These are phyloP conservation scores for Mormyrus proboscirostris DNA, from an alignment of 2,797 vertebrate species.

Conservation along the genomic window DNA sequence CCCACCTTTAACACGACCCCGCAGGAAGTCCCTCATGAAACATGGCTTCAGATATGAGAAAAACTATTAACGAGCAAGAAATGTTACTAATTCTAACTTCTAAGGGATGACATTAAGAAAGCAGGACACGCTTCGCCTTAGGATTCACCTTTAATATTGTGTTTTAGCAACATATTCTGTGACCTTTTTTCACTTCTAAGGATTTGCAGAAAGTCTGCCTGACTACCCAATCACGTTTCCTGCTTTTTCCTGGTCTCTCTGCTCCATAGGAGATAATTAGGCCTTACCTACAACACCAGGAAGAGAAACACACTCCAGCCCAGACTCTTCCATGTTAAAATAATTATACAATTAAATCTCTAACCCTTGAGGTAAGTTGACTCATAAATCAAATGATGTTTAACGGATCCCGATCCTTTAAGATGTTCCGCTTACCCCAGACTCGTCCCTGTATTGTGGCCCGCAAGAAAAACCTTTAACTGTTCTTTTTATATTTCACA, in stretches of 20 bases:
- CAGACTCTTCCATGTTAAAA: conserved; percentile 34
- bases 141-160: neutral
- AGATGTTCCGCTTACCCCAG: neutral
- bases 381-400: conserved; percentile 48
- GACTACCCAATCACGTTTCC: neutral
- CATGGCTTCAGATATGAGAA: neutral
- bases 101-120: neutral
- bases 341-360: conserved; percentile 39
- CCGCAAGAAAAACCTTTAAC: neutral
- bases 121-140: neutral
- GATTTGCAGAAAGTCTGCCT: neutral
- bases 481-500: neutral
- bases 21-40: neutral
- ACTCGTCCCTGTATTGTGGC: neutral
- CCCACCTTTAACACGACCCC: neutral
- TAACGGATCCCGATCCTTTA: conserved; percentile 4
- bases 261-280: conserved; percentile 6
- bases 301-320: conserved; percentile 14
- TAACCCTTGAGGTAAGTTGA: conserved; percentile 36
- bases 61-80: neutral
- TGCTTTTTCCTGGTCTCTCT: neutral
- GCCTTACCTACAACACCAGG: conserved; percentile 6
- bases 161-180: neutral
- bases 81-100: neutral
- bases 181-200: neutral